Base-by-base conservation (phyloP, 1,140 invertebrate genomes). In the Pararge aegeria region DNA sequence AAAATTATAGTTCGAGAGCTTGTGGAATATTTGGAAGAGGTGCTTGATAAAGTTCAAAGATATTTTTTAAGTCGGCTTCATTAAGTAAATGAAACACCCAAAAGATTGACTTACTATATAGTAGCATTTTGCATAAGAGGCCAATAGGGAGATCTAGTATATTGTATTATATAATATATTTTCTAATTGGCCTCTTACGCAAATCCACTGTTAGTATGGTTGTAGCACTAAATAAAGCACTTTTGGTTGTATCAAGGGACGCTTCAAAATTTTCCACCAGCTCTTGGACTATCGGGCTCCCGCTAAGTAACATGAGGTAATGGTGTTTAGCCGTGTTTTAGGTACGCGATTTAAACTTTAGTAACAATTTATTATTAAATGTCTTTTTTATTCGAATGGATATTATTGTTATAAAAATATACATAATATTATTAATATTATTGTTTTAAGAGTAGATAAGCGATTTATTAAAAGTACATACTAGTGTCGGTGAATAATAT, bases 291-390 rank as follows among this genome's bases (percentile, higher is more conserved):
- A 24, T 24, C 54, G 27, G 30, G 30, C 30, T 57, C 55, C 51
- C 60, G 56, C 72, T 67, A 72, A 70, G 76, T 61, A 55, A 56
- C 57, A 73, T 83, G 83, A 86, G 83, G 83, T 83, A 86, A 70
- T 69, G 61, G 34, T 58, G 51, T 52, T 54, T 16, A 59, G 54
- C 63, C 46, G 57, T 15, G 34, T 53, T 34, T 27, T 21, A 24
- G 42, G 13, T 42, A 42, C 13, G 38, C 13, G 15, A 42, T 50
- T 38, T 54, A 38, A 54, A 61, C 15, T 51, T 40, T 70, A 49
- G 24, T 21, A 49, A 49, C 24, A 49, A 13, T 27, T 49, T 49
- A 29, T 56, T 46, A 37, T 38, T 63, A 34, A 62, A 56, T 46
- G 60, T 62, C 60, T 49, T 49, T 62, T 56, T 56, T 56, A 56